Evolutionary conservation across 1,140 invertebrate genomes (phyloP), one percentile per base, ranked within the genome.

Genomic region (Bradysia coprophila): DNA sequence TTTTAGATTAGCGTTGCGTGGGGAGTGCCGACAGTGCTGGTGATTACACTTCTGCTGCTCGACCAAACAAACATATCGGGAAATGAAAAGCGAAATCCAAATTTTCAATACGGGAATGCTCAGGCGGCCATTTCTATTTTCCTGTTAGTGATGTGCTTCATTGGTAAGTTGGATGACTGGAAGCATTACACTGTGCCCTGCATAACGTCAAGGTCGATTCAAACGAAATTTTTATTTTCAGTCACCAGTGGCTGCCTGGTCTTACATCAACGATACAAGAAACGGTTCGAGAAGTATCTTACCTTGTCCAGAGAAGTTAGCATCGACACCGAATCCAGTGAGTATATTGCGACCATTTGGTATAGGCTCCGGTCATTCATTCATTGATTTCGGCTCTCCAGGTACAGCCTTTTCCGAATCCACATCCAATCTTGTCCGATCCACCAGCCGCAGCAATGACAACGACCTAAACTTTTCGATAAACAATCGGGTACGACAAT

Each of bases 91-190:
- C 63, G 66, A 46, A 81, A 83, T 64, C 79, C 81, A 5, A 82
- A 80, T 62, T 88, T 87, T 60, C 79, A 84, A 49, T 78, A 84
- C 56, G 83, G 84, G 1, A 66, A 67, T 49, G 61, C 69, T 24
- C 80, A 89, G 66, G 77, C 76, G 1, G 70, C 74, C 5, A 62
- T 76, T n/a, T 64, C 75, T 2, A 68, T 78, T 19, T 66, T 73
- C 37, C 53, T 82, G 21, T 60, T 81, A 18, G 57, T 76, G 37
- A 66, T 78, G 51, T 76, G 72, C 43, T 77, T 81, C 48, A 66
- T 81, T 49, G 71, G 75, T 78, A 61, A 54, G 58, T 57, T 42
- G 45, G 37, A 33, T 28, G n/a, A n/a, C n/a, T n/a, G n/a, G n/a
- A n/a, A n/a, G n/a, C n/a, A n/a, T n/a, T n/a, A n/a, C n/a, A n/a